A percentile compares a stretch with the other conserved stretches of the same genome.
phyloP scores from a whole-genome alignment of 2,888 invertebrate species.

The Tanypteryx hageni region DNA sequence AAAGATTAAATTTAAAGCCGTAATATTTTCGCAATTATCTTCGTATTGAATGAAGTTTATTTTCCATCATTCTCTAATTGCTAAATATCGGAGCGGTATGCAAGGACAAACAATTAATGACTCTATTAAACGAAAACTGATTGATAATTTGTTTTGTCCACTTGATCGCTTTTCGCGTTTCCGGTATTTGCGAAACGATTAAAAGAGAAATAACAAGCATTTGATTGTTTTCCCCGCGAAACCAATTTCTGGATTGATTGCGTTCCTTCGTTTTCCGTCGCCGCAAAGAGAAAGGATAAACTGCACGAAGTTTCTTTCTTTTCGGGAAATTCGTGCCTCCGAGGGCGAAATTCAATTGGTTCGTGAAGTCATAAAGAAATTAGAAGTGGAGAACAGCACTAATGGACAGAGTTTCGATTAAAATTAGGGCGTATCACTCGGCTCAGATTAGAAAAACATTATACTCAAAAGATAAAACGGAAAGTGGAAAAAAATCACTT shows the following conservation, averaged over 20 bases:
- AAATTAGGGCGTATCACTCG: too few relatives aligned
- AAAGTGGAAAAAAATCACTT: too few relatives aligned
- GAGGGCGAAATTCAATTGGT: neutral
- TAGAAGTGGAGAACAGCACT: neutral
- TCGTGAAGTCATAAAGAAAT: neutral
- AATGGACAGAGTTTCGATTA: too few relatives aligned
- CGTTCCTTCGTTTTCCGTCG: neutral
- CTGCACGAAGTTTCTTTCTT: neutral
- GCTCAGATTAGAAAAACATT: too few relatives aligned
- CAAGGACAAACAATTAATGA: neutral
- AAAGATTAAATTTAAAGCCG: too few relatives aligned
- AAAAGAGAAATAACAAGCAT: neutral
- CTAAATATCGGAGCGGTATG: neutral
- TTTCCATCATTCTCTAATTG: constrained; percentile 16
- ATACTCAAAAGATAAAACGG: too few relatives aligned
- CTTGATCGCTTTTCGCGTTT: neutral
- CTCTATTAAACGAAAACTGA: neutral
- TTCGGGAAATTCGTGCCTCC: neutral
- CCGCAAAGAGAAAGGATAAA: neutral
- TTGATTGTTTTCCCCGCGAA: neutral
- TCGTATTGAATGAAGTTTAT: neutral
- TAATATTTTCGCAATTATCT: neutral
- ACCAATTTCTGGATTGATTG: constrained; percentile 25
- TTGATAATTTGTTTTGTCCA: constrained; percentile 16
- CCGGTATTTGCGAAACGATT: constrained; percentile 19